phyloP scores from a whole-genome alignment of 2,113 vertebrate species.

The Oryzias javanicus region DNA sequence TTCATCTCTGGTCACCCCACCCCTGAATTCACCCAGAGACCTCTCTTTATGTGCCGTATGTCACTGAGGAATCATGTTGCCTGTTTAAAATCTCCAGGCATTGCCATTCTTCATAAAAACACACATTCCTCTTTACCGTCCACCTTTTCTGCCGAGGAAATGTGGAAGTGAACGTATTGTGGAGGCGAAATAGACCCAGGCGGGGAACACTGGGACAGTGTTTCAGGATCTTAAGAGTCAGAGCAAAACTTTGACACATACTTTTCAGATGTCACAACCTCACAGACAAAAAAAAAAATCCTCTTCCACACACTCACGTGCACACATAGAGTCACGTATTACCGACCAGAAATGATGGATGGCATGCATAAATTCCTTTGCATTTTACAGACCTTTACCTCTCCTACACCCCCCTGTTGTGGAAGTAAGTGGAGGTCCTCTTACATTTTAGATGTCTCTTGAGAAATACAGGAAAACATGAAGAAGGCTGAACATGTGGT shows the following conservation, averaged over 20 bases:
- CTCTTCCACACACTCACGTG: slow-evolving; percentile 5
- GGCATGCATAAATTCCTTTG: slow-evolving; percentile 58
- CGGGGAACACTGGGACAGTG: slow-evolving; percentile 43
- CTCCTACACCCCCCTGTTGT: slow-evolving; percentile 41
- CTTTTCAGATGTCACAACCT: slow-evolving; percentile 20
- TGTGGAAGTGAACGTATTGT: slow-evolving; percentile 34
- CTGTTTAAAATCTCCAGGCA: slow-evolving; percentile 59
- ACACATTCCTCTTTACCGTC: slow-evolving; percentile 52
- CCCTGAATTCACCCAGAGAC: slow-evolving; percentile 32
- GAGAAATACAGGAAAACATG: slow-evolving; percentile 39
- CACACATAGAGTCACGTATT: slow-evolving; percentile 36
- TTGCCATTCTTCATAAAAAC: slow-evolving; percentile 57
- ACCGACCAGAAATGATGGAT: slow-evolving; percentile 65
- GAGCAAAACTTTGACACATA: slow-evolving; percentile 34
- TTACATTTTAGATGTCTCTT: slow-evolving; percentile 61
- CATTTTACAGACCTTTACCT: slow-evolving; percentile 45
- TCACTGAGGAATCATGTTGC: slow-evolving; percentile 56
- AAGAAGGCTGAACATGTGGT: slow-evolving; percentile 54
- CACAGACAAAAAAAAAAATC: slow-evolving; percentile 5
- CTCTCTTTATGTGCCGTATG: slow-evolving; percentile 50
- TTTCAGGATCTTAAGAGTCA: slow-evolving; percentile 41
- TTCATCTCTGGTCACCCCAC: slow-evolving; percentile 37
- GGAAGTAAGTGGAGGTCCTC: slow-evolving; percentile 61
- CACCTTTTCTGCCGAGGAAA: slow-evolving; percentile 56
- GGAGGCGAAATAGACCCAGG: slow-evolving; percentile 56